Evolutionary conservation across 1,140 invertebrate genomes (phyloP).

Genomic region (Bombyx mandarina): DNA sequence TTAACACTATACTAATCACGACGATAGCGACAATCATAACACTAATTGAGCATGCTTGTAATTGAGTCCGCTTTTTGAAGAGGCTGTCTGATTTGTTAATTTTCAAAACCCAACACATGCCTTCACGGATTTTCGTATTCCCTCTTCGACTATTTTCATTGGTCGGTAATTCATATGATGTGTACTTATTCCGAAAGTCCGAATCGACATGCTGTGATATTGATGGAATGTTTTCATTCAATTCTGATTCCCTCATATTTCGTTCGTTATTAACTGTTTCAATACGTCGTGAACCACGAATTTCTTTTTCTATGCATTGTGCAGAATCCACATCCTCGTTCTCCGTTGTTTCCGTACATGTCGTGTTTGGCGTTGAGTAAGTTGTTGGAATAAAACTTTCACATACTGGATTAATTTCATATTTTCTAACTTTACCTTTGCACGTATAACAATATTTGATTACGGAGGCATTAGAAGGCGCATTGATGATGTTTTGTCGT

Average conservation of each 20-base stretch:
- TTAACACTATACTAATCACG: slow-evolving; percentile 62
- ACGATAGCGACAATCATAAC: slow-evolving; percentile 63
- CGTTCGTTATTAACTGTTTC: slow-evolving; percentile 10
- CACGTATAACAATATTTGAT: slow-evolving; percentile 55
- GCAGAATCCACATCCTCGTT: not conserved
- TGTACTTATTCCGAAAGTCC: slow-evolving; percentile 46
- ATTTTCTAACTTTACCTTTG: slow-evolving; percentile 60
- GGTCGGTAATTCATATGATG: slow-evolving; percentile 34
- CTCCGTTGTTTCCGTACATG: slow-evolving; percentile 16
- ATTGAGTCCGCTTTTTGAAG: slow-evolving; percentile 55
- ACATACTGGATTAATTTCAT: slow-evolving; percentile 42
- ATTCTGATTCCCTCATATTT: slow-evolving; percentile 13
- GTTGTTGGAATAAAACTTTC: slow-evolving; percentile 40
- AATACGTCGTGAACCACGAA: not conserved
- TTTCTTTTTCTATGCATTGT: no score
- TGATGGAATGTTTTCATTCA: slow-evolving; percentile 46
- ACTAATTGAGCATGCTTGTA: slow-evolving; percentile 66
- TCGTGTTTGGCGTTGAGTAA: slow-evolving; percentile 61
- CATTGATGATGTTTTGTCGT: slow-evolving; percentile 37
- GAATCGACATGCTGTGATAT: slow-evolving; percentile 62
- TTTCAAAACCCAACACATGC: slow-evolving; percentile 59
- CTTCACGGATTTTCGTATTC: slow-evolving; percentile 59
- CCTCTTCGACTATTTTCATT: slow-evolving; percentile 32
- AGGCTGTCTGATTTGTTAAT: slow-evolving; percentile 56
- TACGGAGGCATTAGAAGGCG: slow-evolving; percentile 29